A percentile compares a stretch with the other conserved stretches of the same genome.
Conservation (phyloP, 2,113 vertebrate species). For the Thalassoma bifasciatum region DNA sequence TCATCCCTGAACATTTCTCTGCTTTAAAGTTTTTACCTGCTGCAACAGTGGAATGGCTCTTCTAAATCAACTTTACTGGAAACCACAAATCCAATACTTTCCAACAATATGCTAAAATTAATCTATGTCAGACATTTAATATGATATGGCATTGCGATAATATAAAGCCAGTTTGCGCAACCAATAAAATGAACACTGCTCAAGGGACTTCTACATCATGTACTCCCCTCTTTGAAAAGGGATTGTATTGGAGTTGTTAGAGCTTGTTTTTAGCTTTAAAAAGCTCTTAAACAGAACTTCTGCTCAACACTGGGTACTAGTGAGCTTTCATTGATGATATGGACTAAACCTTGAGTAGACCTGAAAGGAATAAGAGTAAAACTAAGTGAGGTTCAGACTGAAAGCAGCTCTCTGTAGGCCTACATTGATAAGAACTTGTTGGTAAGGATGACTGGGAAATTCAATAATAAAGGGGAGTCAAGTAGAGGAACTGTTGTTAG, state of each 20-base stretch:
- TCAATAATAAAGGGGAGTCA: background rate
- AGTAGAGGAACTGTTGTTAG: background rate
- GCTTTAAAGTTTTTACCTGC: conserved; percentile 20
- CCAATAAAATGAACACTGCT: background rate
- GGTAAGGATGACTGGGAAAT: background rate
- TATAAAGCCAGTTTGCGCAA: background rate
- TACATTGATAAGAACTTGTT: background rate
- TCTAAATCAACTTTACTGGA: conserved; percentile 19
- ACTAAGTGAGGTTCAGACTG: no score
- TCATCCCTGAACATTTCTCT: conserved; percentile 12
- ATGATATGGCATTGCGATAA: background rate
- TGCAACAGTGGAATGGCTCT: background rate
- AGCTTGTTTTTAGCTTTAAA: background rate
- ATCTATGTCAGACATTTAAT: conserved; percentile 8
- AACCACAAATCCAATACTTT: conserved; percentile 7
- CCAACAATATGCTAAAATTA: conserved; percentile 5
- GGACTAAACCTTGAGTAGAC: background rate
- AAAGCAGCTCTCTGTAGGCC: no score
- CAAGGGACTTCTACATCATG: background rate
- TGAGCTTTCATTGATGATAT: background rate
- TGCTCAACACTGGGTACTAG: background rate
- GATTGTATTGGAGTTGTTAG: background rate
- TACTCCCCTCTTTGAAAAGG: background rate
- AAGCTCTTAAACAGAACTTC: background rate
- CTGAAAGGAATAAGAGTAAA: no score